Conservation (phyloP, 2,797 vertebrate species). For the Hapalemur alaotrensis region DNA sequence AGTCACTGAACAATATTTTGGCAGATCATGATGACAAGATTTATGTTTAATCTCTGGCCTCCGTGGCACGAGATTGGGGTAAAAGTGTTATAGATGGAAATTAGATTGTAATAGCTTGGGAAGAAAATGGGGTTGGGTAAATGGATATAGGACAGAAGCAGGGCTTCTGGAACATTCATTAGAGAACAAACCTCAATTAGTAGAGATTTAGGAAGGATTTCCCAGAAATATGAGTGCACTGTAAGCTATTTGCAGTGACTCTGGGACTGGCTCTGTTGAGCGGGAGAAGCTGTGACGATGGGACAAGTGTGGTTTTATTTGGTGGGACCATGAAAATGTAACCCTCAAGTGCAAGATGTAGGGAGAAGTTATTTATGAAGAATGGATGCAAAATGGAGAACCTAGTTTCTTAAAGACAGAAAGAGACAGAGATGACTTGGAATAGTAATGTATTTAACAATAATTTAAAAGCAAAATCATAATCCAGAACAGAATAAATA, state of each 20-base stretch:
- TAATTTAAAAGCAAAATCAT: slow-evolving; percentile 6
- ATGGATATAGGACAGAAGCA: neutral
- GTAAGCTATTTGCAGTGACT: neutral
- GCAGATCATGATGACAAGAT: neutral
- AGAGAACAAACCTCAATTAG: neutral
- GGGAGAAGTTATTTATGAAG: neutral
- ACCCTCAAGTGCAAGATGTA: neutral
- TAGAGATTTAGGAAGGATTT: neutral
- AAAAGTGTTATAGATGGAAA: neutral
- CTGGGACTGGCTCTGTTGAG: fast-evolving
- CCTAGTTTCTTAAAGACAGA: neutral
- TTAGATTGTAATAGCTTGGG: neutral
- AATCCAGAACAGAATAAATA: neutral
- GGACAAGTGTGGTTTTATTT: neutral
- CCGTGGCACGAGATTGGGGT: neutral
- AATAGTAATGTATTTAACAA: neutral
- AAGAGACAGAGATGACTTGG: neutral
- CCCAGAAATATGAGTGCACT: neutral
- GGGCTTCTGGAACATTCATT: neutral
- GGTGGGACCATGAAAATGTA: neutral
- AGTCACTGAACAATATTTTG: neutral
- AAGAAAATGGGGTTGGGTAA: neutral
- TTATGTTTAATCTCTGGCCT: neutral
- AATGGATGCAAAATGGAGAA: neutral
- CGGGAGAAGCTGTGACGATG: neutral